Evolutionary conservation across 2,888 invertebrate genomes (phyloP).

Genomic region (Eurytoma californica): DNA sequence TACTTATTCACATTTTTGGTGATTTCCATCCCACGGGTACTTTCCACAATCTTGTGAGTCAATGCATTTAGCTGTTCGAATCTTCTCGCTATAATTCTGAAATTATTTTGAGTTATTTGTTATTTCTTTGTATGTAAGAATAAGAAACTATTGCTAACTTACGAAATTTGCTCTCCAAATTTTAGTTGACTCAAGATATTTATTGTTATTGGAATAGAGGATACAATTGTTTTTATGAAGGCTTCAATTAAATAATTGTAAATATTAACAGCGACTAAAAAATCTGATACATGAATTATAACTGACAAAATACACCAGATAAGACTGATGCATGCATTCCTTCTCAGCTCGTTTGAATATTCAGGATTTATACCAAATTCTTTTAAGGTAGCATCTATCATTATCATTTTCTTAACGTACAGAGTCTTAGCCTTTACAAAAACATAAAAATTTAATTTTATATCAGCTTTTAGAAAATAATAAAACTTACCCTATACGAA

Average conservation of each 20-base stretch:
- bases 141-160: conserved; percentile 3
- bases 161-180: conserved; percentile 28
- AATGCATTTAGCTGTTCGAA: conserved; percentile 32
- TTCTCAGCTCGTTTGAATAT: background rate
- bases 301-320: conserved; percentile 2
- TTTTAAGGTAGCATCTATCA: conserved; percentile 44
- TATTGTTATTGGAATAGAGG: conserved; percentile 4
- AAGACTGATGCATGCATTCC: conserved; percentile 1
- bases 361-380: conserved; percentile 45
- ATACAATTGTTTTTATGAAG: background rate
- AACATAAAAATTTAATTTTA: background rate
- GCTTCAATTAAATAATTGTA: background rate
- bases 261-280: background rate
- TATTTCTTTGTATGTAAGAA: background rate
- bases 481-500: conserved; percentile 13
- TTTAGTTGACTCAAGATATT: conserved; percentile 36
- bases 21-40: background rate
- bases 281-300: background rate
- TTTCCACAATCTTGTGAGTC: background rate
- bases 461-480: background rate
- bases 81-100: conserved; percentile 26
- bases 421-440: background rate
- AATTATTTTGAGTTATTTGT: conserved; percentile 11
- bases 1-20: background rate
- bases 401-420: conserved; percentile 3